Percentiles rank a stretch among this genome's conserved stretches.
Conservation (phyloP, 2,113 vertebrate genomes). For the Gymnorhina tibicen region DNA sequence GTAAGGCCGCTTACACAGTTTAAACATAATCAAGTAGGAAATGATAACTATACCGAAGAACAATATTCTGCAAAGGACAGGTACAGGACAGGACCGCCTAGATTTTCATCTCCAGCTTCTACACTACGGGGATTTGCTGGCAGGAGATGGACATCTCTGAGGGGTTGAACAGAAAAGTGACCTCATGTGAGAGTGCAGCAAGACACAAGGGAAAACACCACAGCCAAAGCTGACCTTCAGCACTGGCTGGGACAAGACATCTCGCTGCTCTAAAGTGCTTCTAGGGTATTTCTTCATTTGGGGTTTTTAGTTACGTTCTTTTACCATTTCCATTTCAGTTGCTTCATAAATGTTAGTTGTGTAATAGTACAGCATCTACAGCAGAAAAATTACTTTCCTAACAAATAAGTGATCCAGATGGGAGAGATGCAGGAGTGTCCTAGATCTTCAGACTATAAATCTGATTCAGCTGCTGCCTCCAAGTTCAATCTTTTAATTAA, state of each 20-base stretch:
- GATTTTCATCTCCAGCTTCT: background rate
- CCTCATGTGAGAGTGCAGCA: background rate
- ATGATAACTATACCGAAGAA: background rate
- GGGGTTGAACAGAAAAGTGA: background rate
- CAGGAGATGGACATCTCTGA: background rate
- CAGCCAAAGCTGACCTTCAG: background rate
- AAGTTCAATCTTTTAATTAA: slow-evolving; percentile 16
- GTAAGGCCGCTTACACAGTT: background rate
- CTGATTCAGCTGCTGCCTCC: background rate
- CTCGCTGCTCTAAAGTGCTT: rapidly evolving
- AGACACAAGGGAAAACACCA: background rate
- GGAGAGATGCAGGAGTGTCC: background rate
- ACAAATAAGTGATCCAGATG: background rate
- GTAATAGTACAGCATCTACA: background rate
- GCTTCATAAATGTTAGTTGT: background rate
- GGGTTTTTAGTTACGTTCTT: background rate
- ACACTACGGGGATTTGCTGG: background rate
- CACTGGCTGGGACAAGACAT: background rate
- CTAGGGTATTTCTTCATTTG: background rate
- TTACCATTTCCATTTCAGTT: background rate
- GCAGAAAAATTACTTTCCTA: background rate
- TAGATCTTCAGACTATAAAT: background rate
- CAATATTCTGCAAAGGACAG: background rate
- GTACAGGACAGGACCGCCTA: background rate
- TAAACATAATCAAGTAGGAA: background rate